These are phyloP conservation scores for Spilogale gracilis DNA, from an alignment of 2,113 vertebrate species.

Conservation along the genomic window DNA sequence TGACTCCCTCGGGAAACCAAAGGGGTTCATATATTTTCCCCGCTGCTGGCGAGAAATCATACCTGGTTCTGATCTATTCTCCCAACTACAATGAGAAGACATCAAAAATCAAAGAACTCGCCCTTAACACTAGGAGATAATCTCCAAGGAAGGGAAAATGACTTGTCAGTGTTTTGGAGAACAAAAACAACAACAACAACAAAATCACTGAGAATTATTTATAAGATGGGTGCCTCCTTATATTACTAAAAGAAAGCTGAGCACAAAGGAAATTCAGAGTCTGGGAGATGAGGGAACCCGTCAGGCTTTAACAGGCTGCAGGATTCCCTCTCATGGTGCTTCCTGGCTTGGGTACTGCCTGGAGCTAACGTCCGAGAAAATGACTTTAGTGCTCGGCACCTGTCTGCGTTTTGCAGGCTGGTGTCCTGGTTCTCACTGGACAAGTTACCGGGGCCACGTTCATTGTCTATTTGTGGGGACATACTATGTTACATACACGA, in stretches of 20 bases:
- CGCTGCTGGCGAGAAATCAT: not conserved
- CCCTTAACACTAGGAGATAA: not conserved
- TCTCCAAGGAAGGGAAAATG: not conserved
- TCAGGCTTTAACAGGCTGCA: not conserved
- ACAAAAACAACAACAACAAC: not conserved
- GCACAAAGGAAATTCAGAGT: not conserved
- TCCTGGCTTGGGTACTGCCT: not conserved
- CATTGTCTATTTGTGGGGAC: not conserved
- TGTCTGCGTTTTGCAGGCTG: not conserved
- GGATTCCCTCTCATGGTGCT: not conserved
- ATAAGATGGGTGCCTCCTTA: constrained; percentile 1
- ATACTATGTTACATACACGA: not conserved
- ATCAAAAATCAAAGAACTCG: not conserved
- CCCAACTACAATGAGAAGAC: not conserved
- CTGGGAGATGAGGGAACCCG: not conserved
- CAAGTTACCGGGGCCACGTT: not conserved
- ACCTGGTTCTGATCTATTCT: not conserved
- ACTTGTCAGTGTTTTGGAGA: constrained; percentile 3
- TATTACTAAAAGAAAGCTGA: constrained; percentile 23
- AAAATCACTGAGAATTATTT: not conserved
- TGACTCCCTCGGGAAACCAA: not conserved
- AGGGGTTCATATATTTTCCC: not conserved
- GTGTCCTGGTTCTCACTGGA: not conserved
- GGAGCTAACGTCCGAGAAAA: not conserved
- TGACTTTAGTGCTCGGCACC: not conserved